Percentiles rank a stretch among this genome's conserved stretches.
phyloP scores from a whole-genome alignment of 2,797 vertebrate genomes.

The Enteromius treurensis region DNA sequence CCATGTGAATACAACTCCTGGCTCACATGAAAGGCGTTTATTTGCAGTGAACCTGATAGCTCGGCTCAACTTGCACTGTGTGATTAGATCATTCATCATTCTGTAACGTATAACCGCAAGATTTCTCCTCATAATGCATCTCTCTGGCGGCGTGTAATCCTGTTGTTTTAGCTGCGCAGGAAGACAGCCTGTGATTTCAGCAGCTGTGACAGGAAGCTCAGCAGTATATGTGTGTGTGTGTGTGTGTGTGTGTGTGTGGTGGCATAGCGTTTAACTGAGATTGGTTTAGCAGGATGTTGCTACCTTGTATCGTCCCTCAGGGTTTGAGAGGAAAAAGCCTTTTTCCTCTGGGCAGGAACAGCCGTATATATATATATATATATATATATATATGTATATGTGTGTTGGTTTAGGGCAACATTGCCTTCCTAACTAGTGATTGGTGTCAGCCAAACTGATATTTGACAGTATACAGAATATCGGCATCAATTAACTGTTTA shows the following conservation, averaged over 20 bases:
- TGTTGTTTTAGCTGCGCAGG: conserved; percentile 51
- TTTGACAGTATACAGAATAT: background rate
- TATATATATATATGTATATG: too few species aligned
- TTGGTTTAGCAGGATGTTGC: conserved; percentile 46
- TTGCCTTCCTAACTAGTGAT: background rate
- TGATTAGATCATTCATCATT: background rate
- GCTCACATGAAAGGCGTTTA: background rate
- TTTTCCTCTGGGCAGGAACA: conserved; percentile 43
- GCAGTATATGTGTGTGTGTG: too few species aligned
- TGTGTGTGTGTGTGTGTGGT: background rate
- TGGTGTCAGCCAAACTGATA: background rate
- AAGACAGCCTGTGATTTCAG: conserved; percentile 39
- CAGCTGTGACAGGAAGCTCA: conserved; percentile 48
- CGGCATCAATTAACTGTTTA: background rate
- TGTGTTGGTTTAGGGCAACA: background rate
- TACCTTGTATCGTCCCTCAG: conserved; percentile 48
- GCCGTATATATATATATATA: background rate
- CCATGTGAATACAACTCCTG: background rate
- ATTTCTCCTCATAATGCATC: background rate
- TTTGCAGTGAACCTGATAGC: background rate
- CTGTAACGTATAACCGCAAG: background rate
- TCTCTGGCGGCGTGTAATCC: background rate
- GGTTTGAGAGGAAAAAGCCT: conserved; percentile 53
- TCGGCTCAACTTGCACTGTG: background rate
- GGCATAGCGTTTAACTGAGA: conserved; percentile 18